Percentiles rank a stretch among this genome's conserved stretches.
Evolutionary conservation across 2,888 invertebrate species (phyloP).

Genomic region (Sisyra nigra): DNA sequence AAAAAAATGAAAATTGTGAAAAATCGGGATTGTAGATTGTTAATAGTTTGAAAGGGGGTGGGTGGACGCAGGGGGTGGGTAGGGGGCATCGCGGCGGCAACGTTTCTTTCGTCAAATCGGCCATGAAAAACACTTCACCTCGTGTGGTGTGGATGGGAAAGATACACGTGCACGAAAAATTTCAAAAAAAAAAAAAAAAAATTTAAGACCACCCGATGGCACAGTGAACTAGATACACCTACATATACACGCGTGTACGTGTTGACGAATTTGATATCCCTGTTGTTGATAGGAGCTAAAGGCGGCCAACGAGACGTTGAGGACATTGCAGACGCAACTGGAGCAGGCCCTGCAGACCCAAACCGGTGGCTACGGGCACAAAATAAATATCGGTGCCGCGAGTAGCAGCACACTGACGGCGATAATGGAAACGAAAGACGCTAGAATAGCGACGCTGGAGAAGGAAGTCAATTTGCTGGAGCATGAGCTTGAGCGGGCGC

Average conservation of each 20-base stretch:
- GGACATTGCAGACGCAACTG: constrained; percentile 64
- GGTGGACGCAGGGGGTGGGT: no score
- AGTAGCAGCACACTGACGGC: constrained; percentile 54
- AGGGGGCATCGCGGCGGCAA: no score
- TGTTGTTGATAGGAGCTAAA: constrained; percentile 55
- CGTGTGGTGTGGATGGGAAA: no score
- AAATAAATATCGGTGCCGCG: neutral
- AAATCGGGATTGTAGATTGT: no score
- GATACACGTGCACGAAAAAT: neutral
- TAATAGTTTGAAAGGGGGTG: no score
- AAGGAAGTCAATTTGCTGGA: constrained; percentile 68
- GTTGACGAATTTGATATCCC: neutral
- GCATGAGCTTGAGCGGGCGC: constrained; percentile 47
- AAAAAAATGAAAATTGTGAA: no score
- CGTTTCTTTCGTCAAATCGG: constrained; percentile 10
- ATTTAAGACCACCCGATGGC: neutral
- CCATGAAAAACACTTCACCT: neutral
- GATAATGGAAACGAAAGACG: constrained; percentile 73
- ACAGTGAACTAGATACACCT: no score
- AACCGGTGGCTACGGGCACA: constrained; percentile 12
- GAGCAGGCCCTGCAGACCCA: constrained; percentile 49
- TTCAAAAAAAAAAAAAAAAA: constrained; percentile 3
- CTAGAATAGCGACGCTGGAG: constrained; percentile 74
- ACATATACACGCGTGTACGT: neutral
- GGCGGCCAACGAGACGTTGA: constrained; percentile 70